Evolutionary conservation across 2,797 vertebrate genomes (phyloP).

Genomic region (Macroramphosus scolopax): DNA sequence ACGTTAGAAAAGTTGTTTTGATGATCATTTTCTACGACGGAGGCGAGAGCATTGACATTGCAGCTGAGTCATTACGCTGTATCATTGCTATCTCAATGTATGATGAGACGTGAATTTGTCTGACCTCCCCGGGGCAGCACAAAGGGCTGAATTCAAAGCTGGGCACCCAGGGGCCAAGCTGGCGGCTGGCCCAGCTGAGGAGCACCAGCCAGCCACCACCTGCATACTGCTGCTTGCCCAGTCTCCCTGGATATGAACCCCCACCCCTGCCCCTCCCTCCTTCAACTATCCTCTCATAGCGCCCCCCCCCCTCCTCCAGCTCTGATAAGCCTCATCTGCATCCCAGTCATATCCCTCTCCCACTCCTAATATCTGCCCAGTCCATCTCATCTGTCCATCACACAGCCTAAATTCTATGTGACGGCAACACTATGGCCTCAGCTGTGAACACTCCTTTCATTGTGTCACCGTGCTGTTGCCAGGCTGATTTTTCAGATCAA

Average conservation of each 20-base stretch:
- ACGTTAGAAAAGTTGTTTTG: conserved; percentile 30
- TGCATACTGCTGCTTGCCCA: conserved; percentile 70
- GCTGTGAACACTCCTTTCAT: conserved; percentile 62
- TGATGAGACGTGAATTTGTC: conserved; percentile 77
- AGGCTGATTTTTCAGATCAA: conserved; percentile 40
- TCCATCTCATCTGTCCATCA: conserved; percentile 74
- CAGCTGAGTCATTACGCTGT: conserved; percentile 75
- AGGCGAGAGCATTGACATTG: conserved; percentile 58
- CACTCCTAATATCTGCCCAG: conserved; percentile 65
- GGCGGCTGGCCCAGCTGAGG: conserved; percentile 71
- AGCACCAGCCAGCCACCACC: conserved; percentile 80
- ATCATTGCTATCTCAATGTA: conserved; percentile 69
- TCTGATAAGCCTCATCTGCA: conserved; percentile 70
- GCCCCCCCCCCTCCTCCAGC: conserved; percentile 1
- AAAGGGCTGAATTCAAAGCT: conserved; percentile 77
- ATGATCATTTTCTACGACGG: conserved; percentile 35
- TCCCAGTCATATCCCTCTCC: conserved; percentile 67
- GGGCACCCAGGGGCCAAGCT: conserved; percentile 73
- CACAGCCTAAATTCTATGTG: conserved; percentile 39
- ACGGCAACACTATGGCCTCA: conserved; percentile 62
- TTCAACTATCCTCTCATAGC: conserved; percentile 10
- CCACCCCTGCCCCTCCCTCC: neutral
- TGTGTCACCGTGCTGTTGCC: conserved; percentile 41
- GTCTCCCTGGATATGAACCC: conserved; percentile 59
- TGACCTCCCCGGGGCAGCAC: conserved; percentile 69